These are phyloP conservation scores for Limnephilus rhombicus DNA, from an alignment of 2,888 invertebrate genomes.

Conservation along the genomic window DNA sequence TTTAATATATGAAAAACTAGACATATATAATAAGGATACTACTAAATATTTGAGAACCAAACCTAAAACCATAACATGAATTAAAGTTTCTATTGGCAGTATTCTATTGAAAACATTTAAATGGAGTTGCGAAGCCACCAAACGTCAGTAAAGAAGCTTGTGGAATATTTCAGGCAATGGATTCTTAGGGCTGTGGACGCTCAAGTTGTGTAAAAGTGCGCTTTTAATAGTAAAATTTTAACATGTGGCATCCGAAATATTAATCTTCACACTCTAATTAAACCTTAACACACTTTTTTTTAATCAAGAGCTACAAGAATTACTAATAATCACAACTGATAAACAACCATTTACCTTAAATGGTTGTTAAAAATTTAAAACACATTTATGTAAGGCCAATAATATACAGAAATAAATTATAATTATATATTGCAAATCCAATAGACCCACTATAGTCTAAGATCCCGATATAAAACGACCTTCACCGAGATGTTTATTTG, in stretches of 20 bases:
- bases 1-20: too few species aligned
- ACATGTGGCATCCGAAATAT: not conserved
- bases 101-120: not conserved
- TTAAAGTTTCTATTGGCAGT: not conserved
- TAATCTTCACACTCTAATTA: not conserved
- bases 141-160: too few species aligned
- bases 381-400: not conserved
- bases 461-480: too few species aligned
- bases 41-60: too few species aligned
- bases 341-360: too few species aligned
- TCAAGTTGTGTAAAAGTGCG: not conserved
- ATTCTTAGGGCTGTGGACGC: not conserved
- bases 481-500: too few species aligned
- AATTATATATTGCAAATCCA: not conserved
- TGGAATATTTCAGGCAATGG: not conserved
- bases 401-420: not conserved
- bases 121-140: too few species aligned
- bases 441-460: too few species aligned
- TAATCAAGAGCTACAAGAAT: not conserved
- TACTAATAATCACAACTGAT: not conserved
- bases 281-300: not conserved
- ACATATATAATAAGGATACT: not conserved
- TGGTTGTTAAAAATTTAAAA: too few species aligned
- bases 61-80: not conserved
- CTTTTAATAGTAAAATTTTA: not conserved